phyloP scores from a whole-genome alignment of 2,113 vertebrate species.

The Suncus etruscus region DNA sequence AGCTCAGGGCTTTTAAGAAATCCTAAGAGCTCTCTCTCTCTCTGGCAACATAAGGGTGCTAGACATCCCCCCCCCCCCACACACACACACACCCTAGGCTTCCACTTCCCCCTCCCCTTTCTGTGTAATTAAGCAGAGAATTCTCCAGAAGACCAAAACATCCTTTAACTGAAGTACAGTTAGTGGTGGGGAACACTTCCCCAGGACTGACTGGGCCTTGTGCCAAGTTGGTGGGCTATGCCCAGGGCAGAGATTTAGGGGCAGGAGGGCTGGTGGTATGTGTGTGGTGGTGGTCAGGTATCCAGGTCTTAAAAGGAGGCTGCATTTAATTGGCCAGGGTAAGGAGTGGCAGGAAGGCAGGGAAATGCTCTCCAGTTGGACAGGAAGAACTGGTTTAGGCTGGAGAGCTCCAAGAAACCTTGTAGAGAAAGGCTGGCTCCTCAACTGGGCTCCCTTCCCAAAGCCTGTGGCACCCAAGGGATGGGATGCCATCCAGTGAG shows the following conservation, averaged over 20 bases:
- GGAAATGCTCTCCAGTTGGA: slow-evolving; percentile 85
- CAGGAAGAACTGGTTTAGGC: slow-evolving; percentile 90
- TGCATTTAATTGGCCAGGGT: slow-evolving; percentile 85
- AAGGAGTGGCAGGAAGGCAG: slow-evolving; percentile 87
- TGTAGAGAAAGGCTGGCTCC: slow-evolving; percentile 41
- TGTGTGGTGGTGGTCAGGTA: background rate
- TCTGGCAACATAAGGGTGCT: slow-evolving; percentile 44
- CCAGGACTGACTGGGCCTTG: slow-evolving; percentile 39
- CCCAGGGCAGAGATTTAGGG: slow-evolving; percentile 9
- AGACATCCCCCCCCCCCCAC: slow-evolving; percentile 32
- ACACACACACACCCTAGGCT: no score
- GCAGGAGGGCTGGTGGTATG: no score
- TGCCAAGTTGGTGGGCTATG: slow-evolving; percentile 65
- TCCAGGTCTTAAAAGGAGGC: slow-evolving; percentile 67
- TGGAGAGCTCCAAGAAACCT: slow-evolving; percentile 39
- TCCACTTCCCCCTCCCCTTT: background rate
- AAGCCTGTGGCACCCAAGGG: slow-evolving; percentile 32
- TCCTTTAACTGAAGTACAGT: slow-evolving; percentile 55
- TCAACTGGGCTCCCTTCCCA: slow-evolving; percentile 41
- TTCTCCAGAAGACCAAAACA: slow-evolving; percentile 46
- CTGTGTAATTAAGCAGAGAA: slow-evolving; percentile 28
- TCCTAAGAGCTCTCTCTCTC: slow-evolving; percentile 62
- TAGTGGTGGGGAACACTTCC: slow-evolving; percentile 8
- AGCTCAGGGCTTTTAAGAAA: slow-evolving; percentile 23
- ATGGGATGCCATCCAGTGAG: no score